Evolutionary conservation across 1,140 invertebrate species (phyloP), one percentile per base, ranked within the genome.

Genomic region (Caligus rogercresseyi): DNA sequence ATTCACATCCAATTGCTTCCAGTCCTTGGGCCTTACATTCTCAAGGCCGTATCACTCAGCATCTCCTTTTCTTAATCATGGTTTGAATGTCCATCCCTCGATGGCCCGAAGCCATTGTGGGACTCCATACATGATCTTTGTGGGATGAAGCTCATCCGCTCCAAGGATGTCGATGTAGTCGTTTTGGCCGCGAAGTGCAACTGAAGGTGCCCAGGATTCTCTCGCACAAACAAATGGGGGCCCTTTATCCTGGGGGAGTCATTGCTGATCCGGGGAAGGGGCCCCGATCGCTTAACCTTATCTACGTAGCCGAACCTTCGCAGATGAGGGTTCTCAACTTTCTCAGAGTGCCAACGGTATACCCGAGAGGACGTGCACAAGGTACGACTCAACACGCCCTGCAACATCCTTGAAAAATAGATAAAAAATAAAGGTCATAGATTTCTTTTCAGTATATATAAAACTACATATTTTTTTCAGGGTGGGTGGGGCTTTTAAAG

Each of bases 111-210:
- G 74, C 89, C 89, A 95, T 0, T 74, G 70, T 0, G 90, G 90
- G 14, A 92, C 78, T 66, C 83, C 80, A 66, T 91, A 89, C 1
- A 91, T 69, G 15, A 87, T 79, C 70, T 78, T 82, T 0, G 82
- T 81, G 0, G 89, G 89, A 74, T 89, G 83, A 24, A 95, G 65
- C 13, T 79, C 78, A 55, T 84, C 83, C 71, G 83, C 80, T 1
- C 90, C 90, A 23, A 95, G 74, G 56, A 95, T 93, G 73, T 95
- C 90, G 59, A 96, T 93, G 69, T 93, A 95, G 74, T 96, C 90
- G 77, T 96, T 96, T 71, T 94, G 89, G 1, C 91, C 91, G 77
- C 88, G 91, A 0, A 91, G 70, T 7, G 89, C 88, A 70, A 79
- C 16, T 3, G 21, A 24, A 19, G 57, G 57, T 14, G 24, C 57